Percentiles rank a stretch among this genome's conserved stretches.
phyloP scores from a whole-genome alignment of 2,113 vertebrate species.

The Ptilonorhynchus violaceus region DNA sequence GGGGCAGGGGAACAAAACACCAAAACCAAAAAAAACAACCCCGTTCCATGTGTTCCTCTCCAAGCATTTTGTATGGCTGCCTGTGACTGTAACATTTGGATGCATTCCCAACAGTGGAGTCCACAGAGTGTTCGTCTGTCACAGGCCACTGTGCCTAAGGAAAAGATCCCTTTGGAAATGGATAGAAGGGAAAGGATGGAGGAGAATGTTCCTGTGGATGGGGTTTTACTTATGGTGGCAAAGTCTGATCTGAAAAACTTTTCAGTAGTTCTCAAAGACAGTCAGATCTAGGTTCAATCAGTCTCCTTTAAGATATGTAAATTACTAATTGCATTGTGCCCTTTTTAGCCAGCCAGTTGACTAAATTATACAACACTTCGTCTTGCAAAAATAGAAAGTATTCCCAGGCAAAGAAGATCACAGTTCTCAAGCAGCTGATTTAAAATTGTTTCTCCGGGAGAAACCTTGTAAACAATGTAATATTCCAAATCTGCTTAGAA shows the following conservation, averaged over 20 bases:
- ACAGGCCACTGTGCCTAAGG: neutral
- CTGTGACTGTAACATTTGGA: neutral
- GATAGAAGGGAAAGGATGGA: neutral
- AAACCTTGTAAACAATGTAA: neutral
- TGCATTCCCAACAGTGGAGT: neutral
- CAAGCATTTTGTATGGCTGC: neutral
- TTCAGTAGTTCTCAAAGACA: neutral
- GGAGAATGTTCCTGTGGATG: neutral
- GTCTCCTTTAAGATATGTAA: neutral
- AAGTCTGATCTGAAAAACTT: neutral
- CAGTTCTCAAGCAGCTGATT: neutral
- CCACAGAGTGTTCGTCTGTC: rapidly evolving
- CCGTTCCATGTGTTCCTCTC: neutral
- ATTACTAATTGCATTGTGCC: neutral
- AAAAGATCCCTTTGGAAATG: neutral
- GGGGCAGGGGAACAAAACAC: neutral
- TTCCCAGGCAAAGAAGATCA: neutral
- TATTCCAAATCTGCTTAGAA: neutral
- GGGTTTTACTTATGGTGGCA: neutral
- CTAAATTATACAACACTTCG: neutral
- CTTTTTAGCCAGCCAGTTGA: neutral
- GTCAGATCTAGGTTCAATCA: neutral
- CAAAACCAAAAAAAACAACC: neutral
- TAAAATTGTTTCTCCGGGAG: neutral
- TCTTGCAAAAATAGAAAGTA: neutral